phyloP scores from a whole-genome alignment of 2,888 invertebrate genomes.

The Xestia xanthographa region DNA sequence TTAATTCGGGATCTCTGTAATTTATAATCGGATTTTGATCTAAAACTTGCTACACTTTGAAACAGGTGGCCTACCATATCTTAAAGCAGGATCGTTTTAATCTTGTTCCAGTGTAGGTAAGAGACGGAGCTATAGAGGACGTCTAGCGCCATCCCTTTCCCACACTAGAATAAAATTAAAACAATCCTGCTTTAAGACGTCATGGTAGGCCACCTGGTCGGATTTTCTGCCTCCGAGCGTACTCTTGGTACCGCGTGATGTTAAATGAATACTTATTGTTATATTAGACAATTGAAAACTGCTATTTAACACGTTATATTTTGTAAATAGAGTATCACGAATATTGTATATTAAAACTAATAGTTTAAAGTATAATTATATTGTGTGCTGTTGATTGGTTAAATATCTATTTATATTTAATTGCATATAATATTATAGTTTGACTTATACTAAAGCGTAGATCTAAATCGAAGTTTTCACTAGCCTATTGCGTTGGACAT shows the following conservation, averaged over 20 bases:
- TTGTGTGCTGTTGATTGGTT: constrained; percentile 43
- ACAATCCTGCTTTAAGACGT: too few species aligned
- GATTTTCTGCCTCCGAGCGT: background rate
- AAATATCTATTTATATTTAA: constrained; percentile 43
- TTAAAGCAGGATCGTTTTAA: too few species aligned
- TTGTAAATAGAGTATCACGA: constrained; percentile 14
- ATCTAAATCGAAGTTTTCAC: constrained; percentile 26
- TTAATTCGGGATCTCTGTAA: constrained; percentile 51
- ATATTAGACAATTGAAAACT: constrained; percentile 41
- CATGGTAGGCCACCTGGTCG: background rate
- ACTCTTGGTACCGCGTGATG: constrained; percentile 5
- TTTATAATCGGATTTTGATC: constrained; percentile 44
- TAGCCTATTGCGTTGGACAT: background rate
- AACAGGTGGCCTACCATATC: background rate
- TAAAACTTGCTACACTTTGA: constrained; percentile 65
- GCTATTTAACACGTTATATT: constrained; percentile 34
- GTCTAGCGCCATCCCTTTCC: too few species aligned
- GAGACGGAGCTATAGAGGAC: too few species aligned
- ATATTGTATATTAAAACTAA: constrained; percentile 18
- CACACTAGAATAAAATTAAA: too few species aligned
- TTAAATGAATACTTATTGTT: constrained; percentile 17
- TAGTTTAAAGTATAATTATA: constrained; percentile 52
- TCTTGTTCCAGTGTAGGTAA: too few species aligned
- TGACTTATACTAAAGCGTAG: constrained; percentile 21
- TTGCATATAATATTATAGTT: constrained; percentile 21